Evolutionary conservation across 2,113 vertebrate species (phyloP).

Genomic region (Lagopus leucura): DNA sequence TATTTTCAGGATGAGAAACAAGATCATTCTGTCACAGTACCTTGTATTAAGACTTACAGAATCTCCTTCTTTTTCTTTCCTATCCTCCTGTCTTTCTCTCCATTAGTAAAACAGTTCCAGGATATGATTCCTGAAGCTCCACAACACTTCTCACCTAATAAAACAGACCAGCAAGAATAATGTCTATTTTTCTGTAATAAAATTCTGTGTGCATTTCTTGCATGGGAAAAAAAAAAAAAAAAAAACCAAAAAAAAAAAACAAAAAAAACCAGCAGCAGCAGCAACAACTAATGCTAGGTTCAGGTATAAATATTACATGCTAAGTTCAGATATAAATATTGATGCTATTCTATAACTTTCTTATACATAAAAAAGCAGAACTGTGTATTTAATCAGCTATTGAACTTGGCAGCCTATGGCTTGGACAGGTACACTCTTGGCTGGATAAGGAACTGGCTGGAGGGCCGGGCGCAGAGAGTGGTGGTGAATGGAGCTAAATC

Average conservation of each 20-base stretch:
- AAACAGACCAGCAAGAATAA: neutral
- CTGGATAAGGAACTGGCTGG: too few relatives aligned
- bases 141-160: neutral
- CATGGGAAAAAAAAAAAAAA: too few relatives aligned
- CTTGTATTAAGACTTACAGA: neutral
- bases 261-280: neutral
- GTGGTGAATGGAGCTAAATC: too few relatives aligned
- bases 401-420: too few relatives aligned
- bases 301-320: neutral
- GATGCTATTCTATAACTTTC: neutral
- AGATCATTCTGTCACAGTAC: neutral
- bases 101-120: neutral
- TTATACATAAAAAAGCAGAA: neutral
- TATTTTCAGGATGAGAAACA: neutral
- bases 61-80: neutral
- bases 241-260: neutral
- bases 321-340: neutral
- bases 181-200: neutral
- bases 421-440: too few relatives aligned
- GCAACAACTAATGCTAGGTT: neutral
- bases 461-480: too few relatives aligned
- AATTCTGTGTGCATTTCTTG: neutral
- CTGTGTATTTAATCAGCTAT: neutral
- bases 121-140: neutral
- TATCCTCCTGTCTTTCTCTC: neutral